Evolutionary conservation across 2,113 vertebrate species (phyloP).

Genomic region (Silurus asotus): DNA sequence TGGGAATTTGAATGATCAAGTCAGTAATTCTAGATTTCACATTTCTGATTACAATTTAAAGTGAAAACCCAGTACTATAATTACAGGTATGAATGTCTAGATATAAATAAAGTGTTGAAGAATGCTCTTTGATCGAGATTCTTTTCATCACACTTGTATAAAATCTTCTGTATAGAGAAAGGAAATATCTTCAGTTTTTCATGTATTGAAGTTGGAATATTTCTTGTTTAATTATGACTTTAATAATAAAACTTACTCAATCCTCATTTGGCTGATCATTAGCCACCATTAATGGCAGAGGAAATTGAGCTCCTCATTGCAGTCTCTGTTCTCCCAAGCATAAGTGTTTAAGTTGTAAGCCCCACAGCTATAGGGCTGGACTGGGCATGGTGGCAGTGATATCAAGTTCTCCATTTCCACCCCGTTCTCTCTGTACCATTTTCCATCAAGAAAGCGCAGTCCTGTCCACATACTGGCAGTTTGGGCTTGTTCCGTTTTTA

Average conservation of each 20-base stretch:
- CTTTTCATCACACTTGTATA: conserved; percentile 2
- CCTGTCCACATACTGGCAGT: conserved; percentile 37
- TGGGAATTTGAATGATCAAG: too few species aligned
- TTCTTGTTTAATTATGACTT: not conserved
- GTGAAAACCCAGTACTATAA: too few species aligned
- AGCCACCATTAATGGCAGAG: not conserved
- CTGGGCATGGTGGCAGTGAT: conserved; percentile 42
- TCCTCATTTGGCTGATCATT: not conserved
- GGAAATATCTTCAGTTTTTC: not conserved
- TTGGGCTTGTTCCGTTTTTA: not conserved
- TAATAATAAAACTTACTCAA: not conserved
- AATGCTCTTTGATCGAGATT: not conserved
- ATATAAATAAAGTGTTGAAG: not conserved
- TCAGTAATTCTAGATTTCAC: too few species aligned
- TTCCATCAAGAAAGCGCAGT: conserved; percentile 20
- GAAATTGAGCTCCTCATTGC: not conserved
- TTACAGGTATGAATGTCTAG: not conserved
- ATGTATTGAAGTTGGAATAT: not conserved
- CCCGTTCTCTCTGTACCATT: conserved; percentile 36
- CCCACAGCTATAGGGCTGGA: conserved; percentile 46
- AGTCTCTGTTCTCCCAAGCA: conserved; percentile 29
- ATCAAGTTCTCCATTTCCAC: accelerated
- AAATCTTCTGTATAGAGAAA: not conserved
- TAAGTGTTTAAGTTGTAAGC: conserved; percentile 22
- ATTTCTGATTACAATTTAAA: too few species aligned